Evolutionary conservation across 1,140 invertebrate species (phyloP), one percentile per base, ranked within the genome.

Genomic region (Spodoptera litura): DNA sequence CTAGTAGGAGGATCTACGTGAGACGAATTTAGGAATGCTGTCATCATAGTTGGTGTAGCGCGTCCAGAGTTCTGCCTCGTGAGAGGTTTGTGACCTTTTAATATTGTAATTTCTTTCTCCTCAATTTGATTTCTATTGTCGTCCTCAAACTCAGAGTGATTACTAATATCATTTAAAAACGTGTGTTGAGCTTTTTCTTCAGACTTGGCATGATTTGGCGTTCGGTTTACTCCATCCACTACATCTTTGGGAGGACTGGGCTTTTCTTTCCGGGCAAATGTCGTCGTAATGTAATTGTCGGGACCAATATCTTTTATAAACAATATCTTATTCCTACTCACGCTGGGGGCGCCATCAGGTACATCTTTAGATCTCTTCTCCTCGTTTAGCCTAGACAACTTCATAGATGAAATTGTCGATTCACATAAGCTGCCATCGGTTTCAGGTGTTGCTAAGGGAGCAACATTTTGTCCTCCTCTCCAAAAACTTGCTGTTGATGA

Each of bases 221-320:
- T 94, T 35, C 89, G 80, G 81, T 87, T 91, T 55, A 88, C 87
- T 35, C 86, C 87, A 68, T 93, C 93, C 38, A 88, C 84, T 5
- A 80, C 77, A 74, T 89, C 85, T 27, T 66, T 78, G 9, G 82
- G 73, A 27, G 85, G 83, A 77, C 85, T 80, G 3, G 66, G 81
- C 78, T 92, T 94, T 53, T 94, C 95, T 89, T 95, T 96, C 81
- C 95, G 95, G 12, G 95, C 95, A 83, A 95, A 96, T 72, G 95
- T 95, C 61, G 96, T 96, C 15, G 95, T 96, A 73, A 96, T 96
- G 86, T 96, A 96, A 93, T 96, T 96, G 89, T 96, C 96, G 78
- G 95, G 95, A 31, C 96, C 96, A 81, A 96, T 96, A 84, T 96
- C 95, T 89, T 96, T 96, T 82, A 96, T 95, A 78, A 93, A 94